Evolutionary conservation across 2,888 invertebrate species (phyloP), one percentile per base, ranked within the genome.

Genomic region (Schrankia costaestrigalis): DNA sequence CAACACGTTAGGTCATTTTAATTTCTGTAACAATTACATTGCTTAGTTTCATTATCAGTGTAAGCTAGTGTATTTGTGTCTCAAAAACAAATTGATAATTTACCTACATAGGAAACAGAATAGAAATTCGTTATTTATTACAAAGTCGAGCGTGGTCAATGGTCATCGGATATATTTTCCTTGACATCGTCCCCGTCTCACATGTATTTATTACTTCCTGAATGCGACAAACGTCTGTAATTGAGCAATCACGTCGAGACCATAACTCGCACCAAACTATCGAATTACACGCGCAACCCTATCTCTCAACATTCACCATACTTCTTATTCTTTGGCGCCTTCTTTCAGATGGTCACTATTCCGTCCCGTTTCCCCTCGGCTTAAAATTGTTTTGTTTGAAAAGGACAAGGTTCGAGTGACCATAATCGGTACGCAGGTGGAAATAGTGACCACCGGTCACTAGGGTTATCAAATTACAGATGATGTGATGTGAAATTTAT

Each of bases 191-290:
- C 47, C 50, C 41, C 46, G 47, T 52, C 50, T 57, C 39, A 55
- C 56, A 56, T 43, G 43, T 80, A 79, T 84, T 84, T 84, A 85
- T 78, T 67, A 72, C 76, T 83, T 84, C 85, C 85, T 76, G 67
- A 59, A 49, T 59, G 57, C 61, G 64, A 75, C 75, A 76, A 75
- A 77, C 80, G 77, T 69, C 63, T 46, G 70, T 82, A 81, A 86
- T 86, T 82, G 84, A 86, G 83, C 73, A 73, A 78, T 86, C 85
- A 83, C 70, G 59, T 53, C 60, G 55, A 56, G 54, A 59, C 73
- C 66, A 77, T 80, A 77, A 75, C 71, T 80, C 61, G 71, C 73
- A 64, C 56, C 56, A 68, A 69, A 70, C 74, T 83, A 83, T 85
- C 84, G 59, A 67, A 68, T 85, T 84, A 74, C 78, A 62, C 35